These are phyloP conservation scores for Aplidium turbinatum DNA, from an alignment of 23 tunicate genomes.

Conservation along the genomic window DNA sequence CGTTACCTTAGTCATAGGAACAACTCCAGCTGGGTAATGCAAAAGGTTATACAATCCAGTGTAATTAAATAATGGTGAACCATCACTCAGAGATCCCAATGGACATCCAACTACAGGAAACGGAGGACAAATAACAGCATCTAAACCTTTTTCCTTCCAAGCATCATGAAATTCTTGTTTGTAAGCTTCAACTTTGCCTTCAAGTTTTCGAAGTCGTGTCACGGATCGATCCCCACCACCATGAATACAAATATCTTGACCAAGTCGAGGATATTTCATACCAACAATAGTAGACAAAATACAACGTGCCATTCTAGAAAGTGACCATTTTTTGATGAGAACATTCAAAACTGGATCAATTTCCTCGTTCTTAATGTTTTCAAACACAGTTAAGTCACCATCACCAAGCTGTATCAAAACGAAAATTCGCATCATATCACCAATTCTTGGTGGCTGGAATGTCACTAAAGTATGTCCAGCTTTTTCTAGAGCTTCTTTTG, in stretches of 20 bases:
- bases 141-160: slow-evolving; percentile 34
- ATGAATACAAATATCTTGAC: slow-evolving; percentile 29
- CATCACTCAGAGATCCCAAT: neutral
- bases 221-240: slow-evolving; percentile 60
- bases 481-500: slow-evolving; percentile 45
- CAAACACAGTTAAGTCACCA: slow-evolving; percentile 15
- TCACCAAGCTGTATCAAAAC: too few relatives aligned
- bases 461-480: slow-evolving; percentile 66
- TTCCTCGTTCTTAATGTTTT: neutral
- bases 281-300: slow-evolving; percentile 5
- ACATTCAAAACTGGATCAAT: neutral
- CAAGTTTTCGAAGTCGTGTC: slow-evolving; percentile 36
- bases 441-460: slow-evolving; percentile 49
- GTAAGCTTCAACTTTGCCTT: slow-evolving; percentile 34
- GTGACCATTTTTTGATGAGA: neutral
- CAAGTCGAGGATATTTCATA: slow-evolving; percentile 41
- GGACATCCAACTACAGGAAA: slow-evolving; percentile 47
- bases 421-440: slow-evolving; percentile 36
- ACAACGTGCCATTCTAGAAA: too few relatives aligned
- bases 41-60: slow-evolving; percentile 46
- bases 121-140: slow-evolving; percentile 53
- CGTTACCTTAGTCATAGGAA: slow-evolving; percentile 58
- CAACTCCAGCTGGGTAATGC: slow-evolving; percentile 70
- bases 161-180: slow-evolving; percentile 34
- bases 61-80: slow-evolving; percentile 50